These are phyloP conservation scores for Oxygymnocypris stewartii DNA, from an alignment of 2,113 vertebrate species.

Conservation along the genomic window DNA sequence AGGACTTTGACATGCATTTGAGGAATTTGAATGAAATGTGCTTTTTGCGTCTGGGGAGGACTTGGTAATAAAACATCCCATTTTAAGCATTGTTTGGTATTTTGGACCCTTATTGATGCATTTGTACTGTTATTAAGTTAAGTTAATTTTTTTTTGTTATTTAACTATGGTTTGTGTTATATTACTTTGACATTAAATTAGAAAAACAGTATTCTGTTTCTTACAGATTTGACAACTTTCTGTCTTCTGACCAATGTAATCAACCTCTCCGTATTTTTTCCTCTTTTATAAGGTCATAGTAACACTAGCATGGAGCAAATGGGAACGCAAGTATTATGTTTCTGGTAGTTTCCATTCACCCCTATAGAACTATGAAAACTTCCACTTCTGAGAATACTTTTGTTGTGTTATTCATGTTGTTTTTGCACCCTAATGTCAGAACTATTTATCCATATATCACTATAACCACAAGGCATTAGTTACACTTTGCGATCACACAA, in stretches of 20 bases:
- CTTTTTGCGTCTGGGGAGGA: not conserved
- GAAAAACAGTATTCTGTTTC: not conserved
- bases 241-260: not conserved
- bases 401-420: not conserved
- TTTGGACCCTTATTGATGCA: not conserved
- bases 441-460: not conserved
- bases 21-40: constrained; percentile 1
- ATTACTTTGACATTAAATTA: not conserved
- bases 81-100: not conserved
- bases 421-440: not conserved
- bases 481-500: not conserved
- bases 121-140: not conserved
- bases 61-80: not conserved
- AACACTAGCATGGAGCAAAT: not conserved
- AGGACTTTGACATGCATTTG: not conserved
- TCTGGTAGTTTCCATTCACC: not conserved
- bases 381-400: not conserved
- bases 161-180: not conserved
- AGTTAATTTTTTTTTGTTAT: not conserved
- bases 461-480: not conserved
- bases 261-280: not conserved
- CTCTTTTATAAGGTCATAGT: not conserved
- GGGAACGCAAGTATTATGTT: not conserved
- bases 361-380: not conserved
- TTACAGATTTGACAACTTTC: not conserved